phyloP scores from a whole-genome alignment of 1,140 invertebrate species.

The Leptoteleia sp. region DNA sequence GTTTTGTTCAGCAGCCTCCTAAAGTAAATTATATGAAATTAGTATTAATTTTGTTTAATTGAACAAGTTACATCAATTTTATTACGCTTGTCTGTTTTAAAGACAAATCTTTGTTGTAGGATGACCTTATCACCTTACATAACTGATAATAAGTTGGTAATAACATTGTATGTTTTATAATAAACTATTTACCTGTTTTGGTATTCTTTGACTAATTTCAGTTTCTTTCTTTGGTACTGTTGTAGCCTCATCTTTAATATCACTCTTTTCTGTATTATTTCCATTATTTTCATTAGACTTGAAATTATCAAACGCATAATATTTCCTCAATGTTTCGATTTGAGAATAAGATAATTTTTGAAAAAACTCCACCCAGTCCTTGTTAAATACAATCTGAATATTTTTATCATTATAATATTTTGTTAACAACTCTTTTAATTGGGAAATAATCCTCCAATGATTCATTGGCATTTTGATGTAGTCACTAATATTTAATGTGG shows the following conservation, averaged over 20 bases:
- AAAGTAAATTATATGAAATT: not conserved
- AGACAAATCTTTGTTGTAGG: no score
- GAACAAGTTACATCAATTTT: no score
- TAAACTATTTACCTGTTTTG: constrained; percentile 47
- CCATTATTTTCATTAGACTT: constrained; percentile 59
- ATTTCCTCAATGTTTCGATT: constrained; percentile 73
- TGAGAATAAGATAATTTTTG: constrained; percentile 77
- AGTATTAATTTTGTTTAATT: not conserved
- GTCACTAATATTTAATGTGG: constrained; percentile 51
- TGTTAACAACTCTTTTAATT: constrained; percentile 79
- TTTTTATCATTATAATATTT: constrained; percentile 80
- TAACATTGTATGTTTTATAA: not conserved
- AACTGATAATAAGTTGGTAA: not conserved
- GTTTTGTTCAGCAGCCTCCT: constrained; percentile 9
- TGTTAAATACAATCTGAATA: constrained; percentile 79
- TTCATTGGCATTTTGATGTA: constrained; percentile 78
- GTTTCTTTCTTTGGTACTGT: constrained; percentile 32
- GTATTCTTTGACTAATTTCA: not conserved
- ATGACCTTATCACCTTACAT: no score
- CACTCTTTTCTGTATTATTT: no score
- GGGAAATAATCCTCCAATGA: constrained; percentile 81
- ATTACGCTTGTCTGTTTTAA: no score
- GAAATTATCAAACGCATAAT: constrained; percentile 74
- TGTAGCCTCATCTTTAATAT: no score
- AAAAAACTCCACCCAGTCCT: constrained; percentile 81